These are phyloP conservation scores for Heliothis virescens DNA, from an alignment of 1,140 invertebrate genomes.

Conservation along the genomic window DNA sequence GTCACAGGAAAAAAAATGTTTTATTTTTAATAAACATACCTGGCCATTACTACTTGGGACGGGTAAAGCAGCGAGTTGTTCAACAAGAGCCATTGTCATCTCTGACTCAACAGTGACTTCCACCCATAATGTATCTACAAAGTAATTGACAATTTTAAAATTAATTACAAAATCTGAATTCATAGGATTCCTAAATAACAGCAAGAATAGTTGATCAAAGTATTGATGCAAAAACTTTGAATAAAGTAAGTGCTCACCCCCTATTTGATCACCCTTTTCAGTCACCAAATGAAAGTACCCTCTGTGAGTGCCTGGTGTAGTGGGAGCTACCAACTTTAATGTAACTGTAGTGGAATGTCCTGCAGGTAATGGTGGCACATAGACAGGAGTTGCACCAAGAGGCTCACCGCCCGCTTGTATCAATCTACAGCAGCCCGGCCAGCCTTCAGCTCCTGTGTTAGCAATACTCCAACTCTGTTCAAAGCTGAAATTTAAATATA, in stretches of 20 bases:
- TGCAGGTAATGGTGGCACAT: conserved; percentile 72
- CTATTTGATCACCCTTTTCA: conserved; percentile 79
- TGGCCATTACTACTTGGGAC: conserved; percentile 73
- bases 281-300: conserved; percentile 80
- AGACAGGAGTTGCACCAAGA: conserved; percentile 69
- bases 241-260: conserved; percentile 61
- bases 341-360: conserved; percentile 77
- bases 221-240: no score
- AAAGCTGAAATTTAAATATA: conserved; percentile 72
- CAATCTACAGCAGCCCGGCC: conserved; percentile 82
- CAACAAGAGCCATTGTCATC: conserved; percentile 80
- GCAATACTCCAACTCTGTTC: conserved; percentile 83
- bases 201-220: no score
- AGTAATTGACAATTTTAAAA: conserved; percentile 28
- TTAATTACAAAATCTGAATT: not conserved
- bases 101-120: conserved; percentile 82
- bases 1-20: not conserved
- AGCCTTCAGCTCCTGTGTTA: conserved; percentile 79
- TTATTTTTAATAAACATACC: conserved; percentile 13
- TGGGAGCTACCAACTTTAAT: conserved; percentile 76
- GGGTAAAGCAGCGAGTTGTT: conserved; percentile 80
- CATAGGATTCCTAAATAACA: not conserved
- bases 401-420: conserved; percentile 76
- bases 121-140: conserved; percentile 80
- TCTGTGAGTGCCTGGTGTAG: conserved; percentile 69